Conservation (phyloP, 2,888 invertebrate species). For the Yponomeuta malinellus region DNA sequence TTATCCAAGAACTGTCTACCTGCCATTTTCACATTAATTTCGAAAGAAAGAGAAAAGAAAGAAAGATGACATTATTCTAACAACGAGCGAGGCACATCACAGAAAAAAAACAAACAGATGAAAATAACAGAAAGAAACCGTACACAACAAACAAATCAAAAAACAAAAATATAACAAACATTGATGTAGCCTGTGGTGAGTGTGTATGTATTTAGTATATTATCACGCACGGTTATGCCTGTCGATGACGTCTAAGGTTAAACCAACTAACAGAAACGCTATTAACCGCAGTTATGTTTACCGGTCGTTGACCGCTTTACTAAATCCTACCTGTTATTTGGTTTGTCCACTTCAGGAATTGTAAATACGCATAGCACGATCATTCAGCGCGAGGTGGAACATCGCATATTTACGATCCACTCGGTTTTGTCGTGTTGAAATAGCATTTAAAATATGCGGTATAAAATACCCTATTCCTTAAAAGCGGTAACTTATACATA, state of each 20-base stretch:
- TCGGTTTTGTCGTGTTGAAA: background rate
- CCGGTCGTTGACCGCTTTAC: background rate
- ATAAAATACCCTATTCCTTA: background rate
- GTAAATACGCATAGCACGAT: conserved; percentile 7
- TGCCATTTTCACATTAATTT: no score
- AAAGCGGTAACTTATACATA: background rate
- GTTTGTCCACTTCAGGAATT: conserved; percentile 6
- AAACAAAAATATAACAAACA: no score
- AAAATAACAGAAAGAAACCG: no score
- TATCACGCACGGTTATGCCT: background rate
- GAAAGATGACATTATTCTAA: no score
- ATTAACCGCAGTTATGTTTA: background rate
- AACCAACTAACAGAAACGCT: background rate
- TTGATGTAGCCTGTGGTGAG: no score
- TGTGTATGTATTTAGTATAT: background rate
- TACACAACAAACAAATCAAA: no score
- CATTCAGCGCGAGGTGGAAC: background rate
- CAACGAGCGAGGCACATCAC: no score
- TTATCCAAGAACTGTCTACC: no score
- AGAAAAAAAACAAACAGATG: no score
- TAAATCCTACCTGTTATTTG: background rate
- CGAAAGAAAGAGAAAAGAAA: no score
- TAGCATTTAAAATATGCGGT: background rate
- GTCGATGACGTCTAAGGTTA: background rate
- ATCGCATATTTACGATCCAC: background rate